Percentiles rank a stretch among this genome's conserved stretches.
Conservation (phyloP, 2,113 vertebrate species). For the Gallinago paraguaiae region DNA sequence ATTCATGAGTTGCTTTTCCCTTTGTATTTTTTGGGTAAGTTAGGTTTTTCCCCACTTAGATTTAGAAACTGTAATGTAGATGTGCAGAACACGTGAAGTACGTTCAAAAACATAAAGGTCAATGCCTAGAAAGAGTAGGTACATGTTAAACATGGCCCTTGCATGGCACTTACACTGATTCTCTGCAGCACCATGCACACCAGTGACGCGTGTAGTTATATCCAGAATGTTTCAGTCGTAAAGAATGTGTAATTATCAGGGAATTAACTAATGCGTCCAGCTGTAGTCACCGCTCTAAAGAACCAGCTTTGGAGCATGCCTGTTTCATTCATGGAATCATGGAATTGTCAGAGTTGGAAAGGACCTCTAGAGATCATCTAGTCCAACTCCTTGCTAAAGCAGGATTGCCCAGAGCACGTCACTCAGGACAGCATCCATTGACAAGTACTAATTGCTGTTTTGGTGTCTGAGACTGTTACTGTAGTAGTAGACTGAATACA, state of each 20-base stretch:
- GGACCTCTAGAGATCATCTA: too few species aligned
- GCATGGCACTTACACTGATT: background rate
- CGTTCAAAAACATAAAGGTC: background rate
- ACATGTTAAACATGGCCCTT: fast-evolving
- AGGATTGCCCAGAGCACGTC: too few species aligned
- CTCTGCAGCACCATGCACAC: background rate
- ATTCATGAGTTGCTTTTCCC: background rate
- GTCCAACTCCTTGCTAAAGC: too few species aligned
- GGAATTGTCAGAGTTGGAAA: too few species aligned
- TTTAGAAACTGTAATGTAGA: background rate
- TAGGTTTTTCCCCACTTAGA: fast-evolving
- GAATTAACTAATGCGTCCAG: background rate
- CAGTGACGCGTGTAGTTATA: background rate
- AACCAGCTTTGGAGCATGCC: background rate
- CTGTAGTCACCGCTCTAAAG: background rate
- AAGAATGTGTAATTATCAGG: background rate
- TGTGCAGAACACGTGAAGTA: background rate
- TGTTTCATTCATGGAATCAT: too few species aligned
- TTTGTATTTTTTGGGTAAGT: background rate
- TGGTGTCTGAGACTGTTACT: background rate
- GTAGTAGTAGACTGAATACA: background rate
- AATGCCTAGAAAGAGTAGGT: background rate
- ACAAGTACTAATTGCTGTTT: background rate
- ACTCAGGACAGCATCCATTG: background rate
- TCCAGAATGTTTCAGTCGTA: background rate